A percentile compares a stretch with the other conserved stretches of the same genome.
Conservation (phyloP, 2,797 vertebrate genomes). For the Poeciliopsis infans region DNA sequence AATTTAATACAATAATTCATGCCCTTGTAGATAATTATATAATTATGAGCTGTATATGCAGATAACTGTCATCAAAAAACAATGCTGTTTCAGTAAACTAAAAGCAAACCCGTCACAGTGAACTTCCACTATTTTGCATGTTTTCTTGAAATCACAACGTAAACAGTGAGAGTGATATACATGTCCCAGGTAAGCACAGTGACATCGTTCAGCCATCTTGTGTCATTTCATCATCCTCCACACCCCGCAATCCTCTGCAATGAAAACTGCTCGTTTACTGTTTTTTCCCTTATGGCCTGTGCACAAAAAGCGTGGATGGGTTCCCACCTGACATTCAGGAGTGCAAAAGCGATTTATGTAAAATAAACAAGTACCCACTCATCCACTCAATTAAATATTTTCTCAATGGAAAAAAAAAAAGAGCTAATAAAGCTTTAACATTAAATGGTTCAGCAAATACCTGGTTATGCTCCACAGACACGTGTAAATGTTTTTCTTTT, state of each 20-base stretch:
- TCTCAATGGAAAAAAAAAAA: constrained; percentile 27
- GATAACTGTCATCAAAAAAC: constrained; percentile 95
- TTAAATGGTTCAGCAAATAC: constrained; percentile 40
- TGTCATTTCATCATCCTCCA: constrained; percentile 21
- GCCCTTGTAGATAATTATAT: constrained; percentile 91
- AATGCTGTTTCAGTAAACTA: constrained; percentile 92
- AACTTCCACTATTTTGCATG: constrained; percentile 83
- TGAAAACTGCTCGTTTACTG: constrained; percentile 32
- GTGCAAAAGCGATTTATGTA: constrained; percentile 59
- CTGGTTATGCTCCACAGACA: constrained; percentile 24
- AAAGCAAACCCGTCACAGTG: constrained; percentile 96
- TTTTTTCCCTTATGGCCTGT: constrained; percentile 49
- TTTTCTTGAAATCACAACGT: constrained; percentile 65
- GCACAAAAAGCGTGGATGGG: constrained; percentile 62
- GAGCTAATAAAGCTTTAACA: constrained; percentile 30
- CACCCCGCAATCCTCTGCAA: constrained; percentile 13
- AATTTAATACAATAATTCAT: constrained; percentile 96
- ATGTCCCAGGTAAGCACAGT: constrained; percentile 67
- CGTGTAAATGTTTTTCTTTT: background rate
- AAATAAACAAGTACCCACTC: constrained; percentile 55
- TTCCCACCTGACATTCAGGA: constrained; percentile 66
- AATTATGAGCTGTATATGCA: constrained; percentile 84
- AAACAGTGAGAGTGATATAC: constrained; percentile 75
- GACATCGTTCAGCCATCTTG: constrained; percentile 51
- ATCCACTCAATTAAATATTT: constrained; percentile 27